Conservation (phyloP, 2,113 vertebrate genomes). For the Cryptoleucopteryx plumbea region DNA sequence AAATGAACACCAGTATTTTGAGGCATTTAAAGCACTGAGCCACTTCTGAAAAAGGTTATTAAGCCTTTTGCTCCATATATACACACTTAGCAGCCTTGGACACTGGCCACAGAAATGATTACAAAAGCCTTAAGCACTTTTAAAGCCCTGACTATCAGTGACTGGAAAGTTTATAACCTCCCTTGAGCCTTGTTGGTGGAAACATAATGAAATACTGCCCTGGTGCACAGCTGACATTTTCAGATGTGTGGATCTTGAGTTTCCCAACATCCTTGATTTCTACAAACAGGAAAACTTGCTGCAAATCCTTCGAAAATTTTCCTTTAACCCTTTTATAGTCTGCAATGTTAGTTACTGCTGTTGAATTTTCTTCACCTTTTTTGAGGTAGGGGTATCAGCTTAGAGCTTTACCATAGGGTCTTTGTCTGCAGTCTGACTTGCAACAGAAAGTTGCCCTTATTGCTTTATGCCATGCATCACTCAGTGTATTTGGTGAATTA, state of each 20-base stretch:
- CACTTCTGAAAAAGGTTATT: not conserved
- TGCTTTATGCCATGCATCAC: not conserved
- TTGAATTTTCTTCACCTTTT: not conserved
- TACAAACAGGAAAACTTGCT: not conserved
- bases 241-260: not conserved
- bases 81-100: not conserved
- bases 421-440: not conserved
- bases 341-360: not conserved
- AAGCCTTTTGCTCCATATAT: not conserved
- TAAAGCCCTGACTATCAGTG: not conserved
- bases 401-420: not conserved
- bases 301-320: not conserved
- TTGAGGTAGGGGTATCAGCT: not conserved
- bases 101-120: not conserved
- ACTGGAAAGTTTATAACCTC: not conserved
- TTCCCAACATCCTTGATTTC: not conserved
- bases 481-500: not conserved
- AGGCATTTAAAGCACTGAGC: not conserved
- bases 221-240: constrained; percentile 13
- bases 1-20: not conserved
- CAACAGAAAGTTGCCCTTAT: not conserved
- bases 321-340: not conserved
- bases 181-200: not conserved
- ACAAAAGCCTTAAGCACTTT: not conserved
- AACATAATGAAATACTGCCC: not conserved